Evolutionary conservation across 2,797 vertebrate species (phyloP), one percentile per base, ranked within the genome.

Genomic region (Alosa sapidissima): DNA sequence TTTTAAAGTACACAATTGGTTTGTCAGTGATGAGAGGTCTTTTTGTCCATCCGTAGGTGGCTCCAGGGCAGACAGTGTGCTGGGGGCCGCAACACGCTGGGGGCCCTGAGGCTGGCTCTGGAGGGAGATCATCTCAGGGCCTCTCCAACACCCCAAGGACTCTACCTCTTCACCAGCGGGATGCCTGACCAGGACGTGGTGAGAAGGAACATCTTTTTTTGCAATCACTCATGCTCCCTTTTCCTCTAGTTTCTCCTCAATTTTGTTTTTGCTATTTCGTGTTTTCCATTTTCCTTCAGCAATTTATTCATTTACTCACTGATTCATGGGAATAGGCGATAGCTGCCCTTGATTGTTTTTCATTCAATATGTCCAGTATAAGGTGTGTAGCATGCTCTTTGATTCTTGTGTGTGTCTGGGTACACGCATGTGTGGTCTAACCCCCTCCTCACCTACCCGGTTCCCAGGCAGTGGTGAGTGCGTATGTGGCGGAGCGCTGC

Each of bases 141-240:
- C 68, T 90, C 89, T 13, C 62, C 93, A 3, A 88, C 89, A 14
- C 94, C 94, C 0, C 94, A 92, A 60, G 95, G 95, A 33, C 87
- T 97, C 83, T 97, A 96, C 87, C 91, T 97, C 72, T 91, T 97
- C 87, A 95, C 95, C 0, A 95, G 95, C 24, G 96, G 96, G 82
- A 78, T 95, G 82, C 95, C 96, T 1, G 96, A 97, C 89, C 96
- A 96, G 91, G 94, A 96, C 47, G 84, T 89, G 91, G 97, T 97
- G 62, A 87, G 41, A 41, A 41, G 87, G 41, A 3, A 6, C 28
- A 55, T 16, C 54, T 55, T 55, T 55, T 55, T 19, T 19, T 55
- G 54, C 54, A 19, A 55, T 55, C 14, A 55, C 4, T 55, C 54
- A 19, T 3, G 4, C 19, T 55, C 54, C 54, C 5, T 55, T 55